phyloP scores from a whole-genome alignment of 2,797 vertebrate genomes.

The Malacoctenus gilli region DNA sequence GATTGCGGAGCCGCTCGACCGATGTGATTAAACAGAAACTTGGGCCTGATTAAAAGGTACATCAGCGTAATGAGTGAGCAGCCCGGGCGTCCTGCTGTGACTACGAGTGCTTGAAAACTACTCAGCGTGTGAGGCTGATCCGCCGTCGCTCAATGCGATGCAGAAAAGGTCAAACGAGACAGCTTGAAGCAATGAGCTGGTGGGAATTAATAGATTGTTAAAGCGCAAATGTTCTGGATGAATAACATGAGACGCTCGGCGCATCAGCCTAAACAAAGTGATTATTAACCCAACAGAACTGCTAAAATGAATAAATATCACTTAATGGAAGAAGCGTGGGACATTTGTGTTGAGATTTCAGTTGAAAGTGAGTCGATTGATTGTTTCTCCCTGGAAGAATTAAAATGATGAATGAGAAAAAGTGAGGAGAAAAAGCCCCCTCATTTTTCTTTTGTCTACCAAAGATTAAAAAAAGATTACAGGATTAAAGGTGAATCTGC shows the following conservation, averaged over 20 bases:
- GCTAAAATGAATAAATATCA: too few relatives aligned
- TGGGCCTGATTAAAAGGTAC: conserved; percentile 5
- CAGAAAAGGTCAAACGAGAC: not conserved
- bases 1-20: not conserved
- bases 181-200: too few relatives aligned
- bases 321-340: too few relatives aligned
- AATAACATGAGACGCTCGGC: too few relatives aligned
- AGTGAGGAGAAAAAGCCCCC: too few relatives aligned
- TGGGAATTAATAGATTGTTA: not conserved
- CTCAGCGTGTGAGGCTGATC: not conserved
- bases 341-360: too few relatives aligned
- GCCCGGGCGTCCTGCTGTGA: not conserved
- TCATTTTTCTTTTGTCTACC: too few relatives aligned
- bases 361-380: too few relatives aligned
- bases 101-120: not conserved
- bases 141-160: not conserved
- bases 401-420: too few relatives aligned
- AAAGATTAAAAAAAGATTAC: not conserved
- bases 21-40: conserved; percentile 2
- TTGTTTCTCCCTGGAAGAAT: too few relatives aligned
- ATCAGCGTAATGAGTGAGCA: conserved; percentile 1
- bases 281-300: too few relatives aligned
- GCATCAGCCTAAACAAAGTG: not conserved
- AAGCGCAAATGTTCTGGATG: not conserved
- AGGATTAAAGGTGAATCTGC: too few relatives aligned